Evolutionary conservation across 2,888 invertebrate genomes (phyloP).

Genomic region (Lutraria lutraria): DNA sequence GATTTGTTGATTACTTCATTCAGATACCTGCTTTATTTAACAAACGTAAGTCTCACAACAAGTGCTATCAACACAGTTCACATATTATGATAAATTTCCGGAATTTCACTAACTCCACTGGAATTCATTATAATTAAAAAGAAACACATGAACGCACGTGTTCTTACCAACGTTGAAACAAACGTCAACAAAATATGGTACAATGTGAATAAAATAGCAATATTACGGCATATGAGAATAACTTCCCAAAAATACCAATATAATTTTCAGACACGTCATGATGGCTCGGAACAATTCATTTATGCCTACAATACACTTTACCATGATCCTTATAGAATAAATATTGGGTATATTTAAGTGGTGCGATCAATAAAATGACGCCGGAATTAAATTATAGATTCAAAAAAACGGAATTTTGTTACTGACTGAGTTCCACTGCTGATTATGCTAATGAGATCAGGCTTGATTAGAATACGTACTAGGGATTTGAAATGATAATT

Average conservation of each 20-base stretch:
- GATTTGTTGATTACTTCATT: not conserved
- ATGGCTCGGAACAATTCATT: not conserved
- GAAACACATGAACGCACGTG: no score
- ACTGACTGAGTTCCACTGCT: not conserved
- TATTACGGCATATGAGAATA: no score
- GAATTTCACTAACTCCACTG: not conserved
- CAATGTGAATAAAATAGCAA: no score
- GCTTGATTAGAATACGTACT: not conserved
- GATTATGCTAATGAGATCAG: not conserved
- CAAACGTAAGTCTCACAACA: not conserved
- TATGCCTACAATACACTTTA: not conserved
- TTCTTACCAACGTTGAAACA: no score
- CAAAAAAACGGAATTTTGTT: not conserved
- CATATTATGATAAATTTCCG: not conserved
- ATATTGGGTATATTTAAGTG: not conserved
- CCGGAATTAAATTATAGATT: slow-evolving; percentile 8
- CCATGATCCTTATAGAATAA: not conserved
- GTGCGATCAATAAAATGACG: not conserved
- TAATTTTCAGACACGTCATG: not conserved
- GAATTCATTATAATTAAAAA: not conserved
- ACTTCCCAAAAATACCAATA: not conserved
- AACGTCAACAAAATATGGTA: no score
- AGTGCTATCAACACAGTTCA: not conserved
- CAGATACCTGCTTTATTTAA: not conserved
- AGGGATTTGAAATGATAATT: slow-evolving; percentile 4